Evolutionary conservation across 1,140 invertebrate species (phyloP), one percentile per base, ranked within the genome.

Genomic region (Thaumetopoea pityocampa): DNA sequence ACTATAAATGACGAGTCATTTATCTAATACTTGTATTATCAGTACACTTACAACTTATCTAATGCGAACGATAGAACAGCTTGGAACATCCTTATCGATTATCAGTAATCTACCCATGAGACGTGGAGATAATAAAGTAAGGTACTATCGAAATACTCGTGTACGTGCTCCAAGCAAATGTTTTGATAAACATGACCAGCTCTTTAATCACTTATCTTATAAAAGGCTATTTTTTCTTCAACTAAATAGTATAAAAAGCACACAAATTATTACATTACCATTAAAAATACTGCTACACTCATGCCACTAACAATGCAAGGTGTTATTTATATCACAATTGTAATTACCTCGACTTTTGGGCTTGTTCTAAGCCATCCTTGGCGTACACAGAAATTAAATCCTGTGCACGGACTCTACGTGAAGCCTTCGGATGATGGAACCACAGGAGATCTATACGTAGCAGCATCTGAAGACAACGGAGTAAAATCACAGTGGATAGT

Each of bases 361-460:
- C n/a, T n/a, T 24, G 50, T 40, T 7, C 24, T 34, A 16, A 36
- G 58, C 10, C 30, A 63, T 23, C 44, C 40, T 11, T 65, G 63
- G 48, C 49, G 51, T 5, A 40, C 36, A 0, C 23, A 51, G 5
- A 64, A 49, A 15, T 52, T 82, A 3, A 67, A 72, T 14, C 76
- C 76, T 3, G 80, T 84, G 0, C 76, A 78, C 20, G 69, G 71
- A 4, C 38, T 84, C 0, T 84, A 60, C 30, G 67, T 84, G 2
- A 72, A 72, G 15, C 77, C 77, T 6, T 84, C 80, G 3, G 18
- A 17, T 3, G 78, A 84, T 34, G 77, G 80, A 0, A 64, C 64
- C 10, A 80, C 73, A 0, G 80, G 80, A 23, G 80, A 84, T 27
- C 56, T 84, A 2, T 82, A 74, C 53, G 77, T 84, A 3, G 80